Evolutionary conservation across 2,797 vertebrate species (phyloP).

Genomic region (Periophthalmus magnuspinnatus): DNA sequence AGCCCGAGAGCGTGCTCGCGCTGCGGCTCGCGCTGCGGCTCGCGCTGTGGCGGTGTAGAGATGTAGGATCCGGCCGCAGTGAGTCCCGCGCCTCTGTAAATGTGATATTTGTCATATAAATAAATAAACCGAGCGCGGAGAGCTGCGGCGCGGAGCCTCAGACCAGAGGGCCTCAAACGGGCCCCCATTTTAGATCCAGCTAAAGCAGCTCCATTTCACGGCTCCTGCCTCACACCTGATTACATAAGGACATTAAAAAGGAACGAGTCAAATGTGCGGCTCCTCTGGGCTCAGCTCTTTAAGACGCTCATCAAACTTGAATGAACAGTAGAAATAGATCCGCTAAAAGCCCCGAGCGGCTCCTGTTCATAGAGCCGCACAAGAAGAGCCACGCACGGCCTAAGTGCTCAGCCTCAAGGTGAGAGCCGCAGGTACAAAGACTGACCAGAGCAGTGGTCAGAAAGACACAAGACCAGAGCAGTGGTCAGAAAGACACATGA

Average conservation of each 20-base stretch:
- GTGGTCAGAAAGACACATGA: no score
- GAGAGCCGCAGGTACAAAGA: slow-evolving; percentile 43
- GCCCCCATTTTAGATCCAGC: slow-evolving; percentile 76
- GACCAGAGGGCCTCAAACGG: no score
- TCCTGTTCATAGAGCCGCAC: slow-evolving; percentile 67
- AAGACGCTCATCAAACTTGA: slow-evolving; percentile 78
- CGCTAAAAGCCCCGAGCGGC: slow-evolving; percentile 70
- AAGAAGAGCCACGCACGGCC: slow-evolving; percentile 52
- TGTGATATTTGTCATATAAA: slow-evolving; percentile 46
- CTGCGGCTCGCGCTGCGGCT: no score
- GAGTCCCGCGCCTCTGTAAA: slow-evolving; percentile 41
- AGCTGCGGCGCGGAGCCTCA: slow-evolving; percentile 33
- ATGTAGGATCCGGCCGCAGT: slow-evolving; percentile 68
- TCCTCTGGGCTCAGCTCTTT: no score
- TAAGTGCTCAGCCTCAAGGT: slow-evolving; percentile 53
- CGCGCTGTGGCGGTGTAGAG: slow-evolving; percentile 56
- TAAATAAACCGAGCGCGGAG: slow-evolving; percentile 37
- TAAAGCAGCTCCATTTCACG: slow-evolving; percentile 74
- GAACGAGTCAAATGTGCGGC: slow-evolving; percentile 12
- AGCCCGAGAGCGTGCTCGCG: slow-evolving; percentile 68
- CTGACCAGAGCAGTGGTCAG: no score
- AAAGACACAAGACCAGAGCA: no score
- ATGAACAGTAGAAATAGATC: slow-evolving; percentile 77
- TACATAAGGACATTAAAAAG: slow-evolving; percentile 17
- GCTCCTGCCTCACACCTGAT: slow-evolving; percentile 28